Conservation (phyloP, 2,113 vertebrate genomes). For the Lepus americanus region DNA sequence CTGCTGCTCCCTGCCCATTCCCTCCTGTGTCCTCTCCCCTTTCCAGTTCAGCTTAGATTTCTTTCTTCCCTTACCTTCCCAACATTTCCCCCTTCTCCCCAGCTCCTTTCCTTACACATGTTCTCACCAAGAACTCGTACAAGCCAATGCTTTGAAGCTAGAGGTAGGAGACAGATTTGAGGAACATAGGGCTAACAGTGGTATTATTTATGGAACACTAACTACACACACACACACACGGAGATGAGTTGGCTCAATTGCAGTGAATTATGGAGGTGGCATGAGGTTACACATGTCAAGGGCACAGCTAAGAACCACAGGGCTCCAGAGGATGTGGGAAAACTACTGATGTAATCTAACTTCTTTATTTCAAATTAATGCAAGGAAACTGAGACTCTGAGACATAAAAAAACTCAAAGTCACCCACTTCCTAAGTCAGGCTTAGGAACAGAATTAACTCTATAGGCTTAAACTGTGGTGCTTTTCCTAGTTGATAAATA, state of each 20-base stretch:
- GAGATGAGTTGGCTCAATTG: neutral
- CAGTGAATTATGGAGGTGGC: neutral
- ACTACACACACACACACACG: neutral
- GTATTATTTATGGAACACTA: neutral
- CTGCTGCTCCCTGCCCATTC: neutral
- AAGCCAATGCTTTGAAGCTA: neutral
- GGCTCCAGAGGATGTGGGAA: neutral
- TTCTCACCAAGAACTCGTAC: neutral
- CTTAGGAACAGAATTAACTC: neutral
- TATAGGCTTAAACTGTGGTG: neutral
- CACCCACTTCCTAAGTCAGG: neutral
- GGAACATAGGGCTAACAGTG: neutral
- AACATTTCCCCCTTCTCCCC: no score
- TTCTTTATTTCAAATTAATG: slow-evolving; percentile 2
- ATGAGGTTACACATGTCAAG: neutral
- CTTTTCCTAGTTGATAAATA: neutral
- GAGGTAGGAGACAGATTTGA: neutral
- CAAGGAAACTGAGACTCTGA: neutral
- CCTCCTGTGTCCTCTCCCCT: neutral
- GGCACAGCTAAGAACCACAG: neutral
- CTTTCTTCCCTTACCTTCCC: neutral
- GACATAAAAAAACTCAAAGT: neutral
- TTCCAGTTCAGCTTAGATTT: neutral
- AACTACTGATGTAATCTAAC: neutral
- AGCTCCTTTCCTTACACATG: fast-evolving